phyloP scores from a whole-genome alignment of 2,888 invertebrate species.

The Ichneumon xanthorius region DNA sequence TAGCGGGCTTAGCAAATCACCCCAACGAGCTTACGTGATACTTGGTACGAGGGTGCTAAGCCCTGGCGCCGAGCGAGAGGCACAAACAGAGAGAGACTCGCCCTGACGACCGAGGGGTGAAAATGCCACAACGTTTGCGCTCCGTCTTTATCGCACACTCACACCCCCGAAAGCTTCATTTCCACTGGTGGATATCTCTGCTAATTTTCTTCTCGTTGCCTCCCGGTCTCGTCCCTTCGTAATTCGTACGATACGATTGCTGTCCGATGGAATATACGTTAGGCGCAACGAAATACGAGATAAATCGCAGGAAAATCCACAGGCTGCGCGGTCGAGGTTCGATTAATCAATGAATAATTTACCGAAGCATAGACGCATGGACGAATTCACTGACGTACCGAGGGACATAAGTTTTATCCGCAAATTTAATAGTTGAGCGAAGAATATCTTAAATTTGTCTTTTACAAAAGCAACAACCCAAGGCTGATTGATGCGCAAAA shows the following conservation, averaged over 20 bases:
- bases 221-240: conserved; percentile 50
- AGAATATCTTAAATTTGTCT: not conserved
- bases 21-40: conserved; percentile 83
- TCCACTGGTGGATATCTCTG: conserved; percentile 50
- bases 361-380: not conserved
- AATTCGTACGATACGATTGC: conserved; percentile 65
- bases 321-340: conserved; percentile 16
- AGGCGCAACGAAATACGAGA: conserved; percentile 4
- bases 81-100: conserved; percentile 47
- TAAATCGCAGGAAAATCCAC: conserved; percentile 43
- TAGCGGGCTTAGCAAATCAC: conserved; percentile 85
- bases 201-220: conserved; percentile 69
- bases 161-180: conserved; percentile 10
- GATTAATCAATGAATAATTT: conserved; percentile 52
- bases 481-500: not conserved
- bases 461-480: not conserved
- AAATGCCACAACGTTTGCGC: conserved; percentile 43
- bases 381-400: not conserved
- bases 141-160: conserved; percentile 43
- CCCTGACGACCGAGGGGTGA: conserved; percentile 49
- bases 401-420: not conserved
- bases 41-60: conserved; percentile 81
- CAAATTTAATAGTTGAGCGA: not conserved
- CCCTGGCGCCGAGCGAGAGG: conserved; percentile 73
- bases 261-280: conserved; percentile 60